Evolutionary conservation across 2,113 vertebrate species (phyloP).

Genomic region (Oryzias celebensis): DNA sequence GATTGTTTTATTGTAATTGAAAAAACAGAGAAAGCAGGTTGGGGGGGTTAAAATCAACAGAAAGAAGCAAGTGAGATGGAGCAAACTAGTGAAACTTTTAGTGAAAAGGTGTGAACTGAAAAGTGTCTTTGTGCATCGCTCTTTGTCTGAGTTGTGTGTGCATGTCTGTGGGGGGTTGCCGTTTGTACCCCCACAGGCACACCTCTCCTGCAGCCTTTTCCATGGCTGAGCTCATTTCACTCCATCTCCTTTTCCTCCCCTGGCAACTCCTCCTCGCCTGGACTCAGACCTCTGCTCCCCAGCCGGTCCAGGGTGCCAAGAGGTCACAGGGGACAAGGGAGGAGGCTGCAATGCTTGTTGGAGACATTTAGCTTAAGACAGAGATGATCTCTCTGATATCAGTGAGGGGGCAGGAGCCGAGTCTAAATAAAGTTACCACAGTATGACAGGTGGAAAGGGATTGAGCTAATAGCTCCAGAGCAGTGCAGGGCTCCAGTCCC

Average conservation of each 20-base stretch:
- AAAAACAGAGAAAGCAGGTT: neutral
- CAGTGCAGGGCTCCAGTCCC: neutral
- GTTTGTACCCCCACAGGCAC: constrained; percentile 24
- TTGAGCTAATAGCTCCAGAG: constrained; percentile 63
- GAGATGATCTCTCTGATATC: constrained; percentile 60
- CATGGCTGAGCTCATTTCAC: constrained; percentile 55
- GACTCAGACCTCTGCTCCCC: constrained; percentile 43
- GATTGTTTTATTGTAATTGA: too few relatives aligned
- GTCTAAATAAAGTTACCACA: constrained; percentile 68
- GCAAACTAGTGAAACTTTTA: constrained; percentile 10
- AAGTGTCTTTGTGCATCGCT: constrained; percentile 27
- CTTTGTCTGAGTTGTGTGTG: constrained; percentile 58
- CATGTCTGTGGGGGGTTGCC: constrained; percentile 39
- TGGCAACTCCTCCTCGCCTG: constrained; percentile 25
- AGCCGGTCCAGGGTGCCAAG: constrained; percentile 36
- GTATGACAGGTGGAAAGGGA: constrained; percentile 70
- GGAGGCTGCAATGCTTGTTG: constrained; percentile 72
- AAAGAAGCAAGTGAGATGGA: neutral
- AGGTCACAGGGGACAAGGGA: constrained; percentile 51
- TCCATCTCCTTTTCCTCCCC: constrained; percentile 36
- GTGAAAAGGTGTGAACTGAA: constrained; percentile 7
- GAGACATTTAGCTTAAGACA: constrained; percentile 73
- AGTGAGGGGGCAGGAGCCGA: constrained; percentile 30
- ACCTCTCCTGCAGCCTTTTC: constrained; percentile 62
- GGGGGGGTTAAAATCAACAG: neutral